Conservation (phyloP, 2,113 vertebrate species). For the Sinocyclocheilus rhinocerous region DNA sequence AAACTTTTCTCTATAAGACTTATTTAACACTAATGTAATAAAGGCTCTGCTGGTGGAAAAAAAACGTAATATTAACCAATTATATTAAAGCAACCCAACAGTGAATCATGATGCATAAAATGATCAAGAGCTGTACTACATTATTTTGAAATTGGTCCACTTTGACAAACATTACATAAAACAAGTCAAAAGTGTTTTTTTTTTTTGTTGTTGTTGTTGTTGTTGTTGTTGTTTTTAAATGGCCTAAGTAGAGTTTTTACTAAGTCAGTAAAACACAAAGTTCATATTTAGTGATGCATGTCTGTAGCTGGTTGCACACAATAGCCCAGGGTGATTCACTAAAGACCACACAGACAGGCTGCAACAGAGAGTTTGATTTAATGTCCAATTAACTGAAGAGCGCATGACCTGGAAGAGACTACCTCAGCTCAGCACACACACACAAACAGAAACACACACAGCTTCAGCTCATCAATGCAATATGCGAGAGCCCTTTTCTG, state of each 20-base stretch:
- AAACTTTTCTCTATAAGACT: neutral
- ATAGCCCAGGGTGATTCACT: slow-evolving; percentile 18
- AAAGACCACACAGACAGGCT: slow-evolving; percentile 38
- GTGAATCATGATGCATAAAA: neutral
- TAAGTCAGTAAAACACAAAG: neutral
- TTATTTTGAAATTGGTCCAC: neutral
- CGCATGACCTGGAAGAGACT: slow-evolving; percentile 61
- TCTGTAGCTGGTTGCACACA: slow-evolving; percentile 6
- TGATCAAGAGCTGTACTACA: neutral
- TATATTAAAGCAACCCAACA: neutral
- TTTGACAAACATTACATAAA: neutral
- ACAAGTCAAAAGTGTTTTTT: neutral
- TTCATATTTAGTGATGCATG: slow-evolving; percentile 12
- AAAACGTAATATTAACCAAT: neutral
- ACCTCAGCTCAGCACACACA: slow-evolving; percentile 39
- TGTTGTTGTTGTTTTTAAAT: neutral
- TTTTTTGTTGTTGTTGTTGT: too few species aligned
- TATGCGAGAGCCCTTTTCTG: slow-evolving; percentile 53
- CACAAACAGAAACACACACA: neutral
- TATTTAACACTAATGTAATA: neutral
- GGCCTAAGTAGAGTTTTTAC: neutral
- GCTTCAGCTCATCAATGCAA: slow-evolving; percentile 38
- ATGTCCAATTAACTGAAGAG: slow-evolving; percentile 70
- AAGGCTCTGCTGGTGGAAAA: neutral
- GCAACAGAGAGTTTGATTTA: slow-evolving; percentile 67